These are phyloP conservation scores for Cydia amplana DNA, from an alignment of 1,140 invertebrate species.

Conservation along the genomic window DNA sequence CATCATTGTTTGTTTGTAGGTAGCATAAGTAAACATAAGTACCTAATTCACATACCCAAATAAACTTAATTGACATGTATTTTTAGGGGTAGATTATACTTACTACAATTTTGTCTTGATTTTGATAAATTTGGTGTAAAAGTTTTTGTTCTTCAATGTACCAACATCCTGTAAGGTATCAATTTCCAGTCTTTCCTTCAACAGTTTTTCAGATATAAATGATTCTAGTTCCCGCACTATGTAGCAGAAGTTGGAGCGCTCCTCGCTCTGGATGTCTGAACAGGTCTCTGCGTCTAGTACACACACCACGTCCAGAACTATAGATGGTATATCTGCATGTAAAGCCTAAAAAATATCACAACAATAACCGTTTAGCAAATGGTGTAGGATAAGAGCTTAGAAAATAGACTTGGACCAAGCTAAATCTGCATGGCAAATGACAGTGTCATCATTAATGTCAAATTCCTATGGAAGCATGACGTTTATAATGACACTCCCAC, in stretches of 20 bases:
- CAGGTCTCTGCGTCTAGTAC: constrained; percentile 89
- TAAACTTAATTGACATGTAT: too few species aligned
- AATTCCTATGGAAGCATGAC: too few species aligned
- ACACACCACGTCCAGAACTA: constrained; percentile 89
- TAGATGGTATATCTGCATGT: constrained; percentile 87
- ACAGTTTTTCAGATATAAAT: constrained; percentile 89
- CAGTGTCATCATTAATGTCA: too few species aligned
- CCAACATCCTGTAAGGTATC: constrained; percentile 95
- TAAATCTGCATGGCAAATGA: too few species aligned
- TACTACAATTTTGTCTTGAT: constrained; percentile 99
- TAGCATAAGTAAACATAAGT: too few species aligned
- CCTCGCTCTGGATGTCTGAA: constrained; percentile 82
- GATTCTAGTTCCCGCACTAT: constrained; percentile 89
- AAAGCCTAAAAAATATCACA: constrained; percentile 79
- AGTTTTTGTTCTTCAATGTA: constrained; percentile 94
- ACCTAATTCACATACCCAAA: too few species aligned
- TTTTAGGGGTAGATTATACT: constrained; percentile 75
- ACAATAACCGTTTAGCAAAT: background rate
- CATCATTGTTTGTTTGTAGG: too few species aligned
- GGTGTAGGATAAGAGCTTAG: too few species aligned
- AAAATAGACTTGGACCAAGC: too few species aligned
- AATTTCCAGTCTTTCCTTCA: constrained; percentile 96
- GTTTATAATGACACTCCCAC: too few species aligned
- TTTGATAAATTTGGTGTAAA: constrained; percentile 98
- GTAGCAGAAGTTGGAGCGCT: constrained; percentile 87